These are phyloP conservation scores for Laspeyria flexula DNA, from an alignment of 2,888 invertebrate species.

Conservation along the genomic window DNA sequence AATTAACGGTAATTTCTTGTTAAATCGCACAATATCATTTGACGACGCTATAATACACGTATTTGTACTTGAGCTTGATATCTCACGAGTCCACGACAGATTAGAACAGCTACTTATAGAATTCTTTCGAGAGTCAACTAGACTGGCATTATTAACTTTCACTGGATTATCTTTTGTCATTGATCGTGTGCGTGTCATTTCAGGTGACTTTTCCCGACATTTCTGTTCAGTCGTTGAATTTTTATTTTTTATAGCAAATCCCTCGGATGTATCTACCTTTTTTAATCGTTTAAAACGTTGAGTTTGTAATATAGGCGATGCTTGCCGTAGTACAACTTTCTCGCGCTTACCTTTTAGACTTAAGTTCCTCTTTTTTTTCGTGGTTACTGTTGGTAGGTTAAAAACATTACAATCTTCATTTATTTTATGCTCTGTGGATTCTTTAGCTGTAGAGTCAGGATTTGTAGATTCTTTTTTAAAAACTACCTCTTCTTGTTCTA, in stretches of 20 bases:
- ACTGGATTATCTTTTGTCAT: neutral
- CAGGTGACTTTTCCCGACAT: too few species aligned
- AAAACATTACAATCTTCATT: neutral
- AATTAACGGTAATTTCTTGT: slow-evolving; percentile 72
- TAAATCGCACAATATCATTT: slow-evolving; percentile 61
- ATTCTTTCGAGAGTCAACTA: slow-evolving; percentile 44
- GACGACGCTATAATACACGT: slow-evolving; percentile 60
- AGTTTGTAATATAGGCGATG: neutral
- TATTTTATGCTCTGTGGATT: neutral
- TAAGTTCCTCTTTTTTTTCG: neutral
- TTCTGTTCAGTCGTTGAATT: neutral
- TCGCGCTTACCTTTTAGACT: neutral
- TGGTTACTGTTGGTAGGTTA: neutral
- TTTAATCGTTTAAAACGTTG: neutral
- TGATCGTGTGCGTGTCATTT: too few species aligned
- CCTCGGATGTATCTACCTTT: neutral
- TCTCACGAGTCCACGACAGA: slow-evolving; percentile 71
- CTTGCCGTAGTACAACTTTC: neutral
- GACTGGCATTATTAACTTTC: neutral
- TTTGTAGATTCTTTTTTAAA: neutral
- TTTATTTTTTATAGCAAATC: neutral
- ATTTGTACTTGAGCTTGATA: slow-evolving; percentile 65
- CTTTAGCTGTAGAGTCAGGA: neutral
- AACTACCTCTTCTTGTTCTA: neutral
- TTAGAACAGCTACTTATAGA: slow-evolving; percentile 56